These are phyloP conservation scores for Aphelenchoides avenae DNA, from an alignment of 1,140 invertebrate species.

Conservation along the genomic window DNA sequence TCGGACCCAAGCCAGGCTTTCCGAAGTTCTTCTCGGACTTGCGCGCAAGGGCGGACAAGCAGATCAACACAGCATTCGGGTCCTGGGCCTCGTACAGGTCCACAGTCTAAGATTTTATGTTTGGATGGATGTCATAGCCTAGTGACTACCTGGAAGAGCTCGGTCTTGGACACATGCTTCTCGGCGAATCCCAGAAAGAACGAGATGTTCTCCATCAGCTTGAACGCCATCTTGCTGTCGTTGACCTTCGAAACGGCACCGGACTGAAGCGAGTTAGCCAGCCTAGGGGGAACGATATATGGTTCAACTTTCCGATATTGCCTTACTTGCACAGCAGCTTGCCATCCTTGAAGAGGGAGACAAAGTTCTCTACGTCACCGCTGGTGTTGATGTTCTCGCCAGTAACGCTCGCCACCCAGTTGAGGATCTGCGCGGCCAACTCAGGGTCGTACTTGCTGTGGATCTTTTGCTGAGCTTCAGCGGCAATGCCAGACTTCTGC, in stretches of 20 bases:
- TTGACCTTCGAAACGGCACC: slow-evolving; percentile 52
- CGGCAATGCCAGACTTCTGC: slow-evolving; percentile 49
- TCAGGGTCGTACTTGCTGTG: slow-evolving; percentile 47
- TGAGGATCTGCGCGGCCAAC: slow-evolving; percentile 43
- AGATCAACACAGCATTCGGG: slow-evolving; percentile 54
- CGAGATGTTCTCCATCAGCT: slow-evolving; percentile 56
- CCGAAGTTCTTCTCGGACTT: slow-evolving; percentile 47
- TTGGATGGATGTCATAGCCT: too few species aligned
- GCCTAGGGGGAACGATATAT: slow-evolving; percentile 22
- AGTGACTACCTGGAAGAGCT: too few species aligned
- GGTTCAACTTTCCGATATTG: slow-evolving; percentile 9
- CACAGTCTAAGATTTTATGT: slow-evolving; percentile 57
- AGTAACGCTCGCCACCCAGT: slow-evolving; percentile 33
- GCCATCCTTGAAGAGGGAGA: slow-evolving; percentile 46
- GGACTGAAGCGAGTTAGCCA: slow-evolving; percentile 46
- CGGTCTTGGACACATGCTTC: slow-evolving; percentile 42
- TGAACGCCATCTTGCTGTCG: slow-evolving; percentile 51
- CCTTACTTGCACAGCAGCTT: slow-evolving; percentile 43
- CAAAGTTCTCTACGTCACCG: slow-evolving; percentile 43
- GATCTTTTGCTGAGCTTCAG: slow-evolving; percentile 54
- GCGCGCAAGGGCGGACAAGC: slow-evolving; percentile 45
- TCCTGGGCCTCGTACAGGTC: slow-evolving; percentile 54
- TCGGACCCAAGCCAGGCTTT: slow-evolving; percentile 70
- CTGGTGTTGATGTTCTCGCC: slow-evolving; percentile 30
- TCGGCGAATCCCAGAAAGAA: slow-evolving; percentile 50